Evolutionary conservation across 2,797 vertebrate genomes (phyloP).

Genomic region (Rhinogobio ventralis): DNA sequence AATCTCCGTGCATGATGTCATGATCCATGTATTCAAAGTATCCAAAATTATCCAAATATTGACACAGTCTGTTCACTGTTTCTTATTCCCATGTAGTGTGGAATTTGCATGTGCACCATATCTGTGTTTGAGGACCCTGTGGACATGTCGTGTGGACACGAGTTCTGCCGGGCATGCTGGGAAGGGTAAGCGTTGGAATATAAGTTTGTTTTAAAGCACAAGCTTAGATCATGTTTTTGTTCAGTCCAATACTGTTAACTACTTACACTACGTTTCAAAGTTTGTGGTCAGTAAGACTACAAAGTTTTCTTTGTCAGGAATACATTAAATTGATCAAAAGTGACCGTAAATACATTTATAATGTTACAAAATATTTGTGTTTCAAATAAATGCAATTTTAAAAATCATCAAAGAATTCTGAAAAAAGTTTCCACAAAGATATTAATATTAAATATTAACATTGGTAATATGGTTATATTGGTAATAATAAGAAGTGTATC

Average conservation of each 20-base stretch:
- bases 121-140: slow-evolving; percentile 95
- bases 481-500: no score
- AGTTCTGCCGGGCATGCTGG: slow-evolving; percentile 92
- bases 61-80: slow-evolving; percentile 3
- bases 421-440: not conserved
- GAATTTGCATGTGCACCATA: slow-evolving; percentile 95
- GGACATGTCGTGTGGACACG: slow-evolving; percentile 95
- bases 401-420: not conserved
- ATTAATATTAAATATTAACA: no score
- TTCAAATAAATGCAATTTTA: no score
- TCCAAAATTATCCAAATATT: not conserved
- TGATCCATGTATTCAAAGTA: not conserved
- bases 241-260: not conserved
- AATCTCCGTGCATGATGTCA: not conserved
- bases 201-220: not conserved
- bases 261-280: not conserved
- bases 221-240: not conserved
- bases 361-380: no score
- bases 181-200: slow-evolving; percentile 33
- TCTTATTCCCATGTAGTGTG: slow-evolving; percentile 78
- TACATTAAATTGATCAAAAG: not conserved
- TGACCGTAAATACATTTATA: not conserved
- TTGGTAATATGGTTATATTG: no score
- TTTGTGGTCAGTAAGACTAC: not conserved
- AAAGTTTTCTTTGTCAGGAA: not conserved